These are phyloP conservation scores for Tromatobia lineatoria DNA, from an alignment of 2,888 invertebrate genomes.

Conservation along the genomic window DNA sequence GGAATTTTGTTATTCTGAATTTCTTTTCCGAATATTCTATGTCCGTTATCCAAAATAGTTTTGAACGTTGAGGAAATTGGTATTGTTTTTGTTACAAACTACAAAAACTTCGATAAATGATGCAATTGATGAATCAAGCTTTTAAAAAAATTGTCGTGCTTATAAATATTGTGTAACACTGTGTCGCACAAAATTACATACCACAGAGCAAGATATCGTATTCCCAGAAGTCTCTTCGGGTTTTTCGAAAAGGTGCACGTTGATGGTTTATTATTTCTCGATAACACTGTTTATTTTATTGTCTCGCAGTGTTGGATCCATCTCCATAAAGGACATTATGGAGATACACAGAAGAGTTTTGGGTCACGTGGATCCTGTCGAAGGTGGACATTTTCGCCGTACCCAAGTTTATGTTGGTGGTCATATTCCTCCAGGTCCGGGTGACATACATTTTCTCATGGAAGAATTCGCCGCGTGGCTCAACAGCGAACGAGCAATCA, in stretches of 20 bases:
- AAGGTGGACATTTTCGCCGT: constrained; percentile 95
- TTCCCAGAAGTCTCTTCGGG: not conserved
- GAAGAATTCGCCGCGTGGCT: constrained; percentile 96
- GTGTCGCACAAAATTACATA: not conserved
- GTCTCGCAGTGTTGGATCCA: constrained; percentile 89
- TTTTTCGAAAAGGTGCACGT: not conserved
- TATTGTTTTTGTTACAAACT: not conserved
- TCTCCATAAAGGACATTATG: constrained; percentile 94
- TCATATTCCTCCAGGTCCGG: constrained; percentile 96
- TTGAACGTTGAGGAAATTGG: too few species aligned
- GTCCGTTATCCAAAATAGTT: too few species aligned
- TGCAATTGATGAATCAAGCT: not conserved
- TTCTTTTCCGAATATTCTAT: too few species aligned
- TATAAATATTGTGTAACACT: constrained; percentile 10
- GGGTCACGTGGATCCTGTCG: constrained; percentile 97
- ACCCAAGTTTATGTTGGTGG: constrained; percentile 98
- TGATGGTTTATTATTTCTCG: not conserved
- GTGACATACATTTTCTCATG: constrained; percentile 93
- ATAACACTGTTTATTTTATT: not conserved
- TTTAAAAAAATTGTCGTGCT: not conserved
- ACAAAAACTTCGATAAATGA: not conserved
- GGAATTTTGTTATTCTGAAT: too few species aligned
- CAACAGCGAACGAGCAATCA: constrained; percentile 94
- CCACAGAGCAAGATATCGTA: not conserved
- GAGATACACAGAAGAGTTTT: constrained; percentile 97